Evolutionary conservation across 2,797 vertebrate genomes (phyloP), one percentile per base, ranked within the genome.

Genomic region (Cheracebus regulus): DNA sequence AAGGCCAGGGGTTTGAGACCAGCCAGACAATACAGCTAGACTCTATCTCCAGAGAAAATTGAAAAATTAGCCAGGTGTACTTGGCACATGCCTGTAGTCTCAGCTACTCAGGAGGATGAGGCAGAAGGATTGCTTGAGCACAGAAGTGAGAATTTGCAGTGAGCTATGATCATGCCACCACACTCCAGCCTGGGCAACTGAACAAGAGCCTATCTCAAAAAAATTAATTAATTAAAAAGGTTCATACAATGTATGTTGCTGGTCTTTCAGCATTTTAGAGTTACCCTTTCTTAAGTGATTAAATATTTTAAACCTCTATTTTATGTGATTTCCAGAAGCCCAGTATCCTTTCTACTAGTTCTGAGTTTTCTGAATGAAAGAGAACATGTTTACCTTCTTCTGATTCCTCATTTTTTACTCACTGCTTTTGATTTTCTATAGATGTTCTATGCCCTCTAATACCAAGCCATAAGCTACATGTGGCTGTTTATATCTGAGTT

Each of bases 301-400:
- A 78, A 58, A 44, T 91, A 87, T 30, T 70, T 94, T 76, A 83
- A 95, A 30, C 2, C 84, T 90, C 61, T 48, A 70, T 88, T 90
- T 94, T 50, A 82, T 64, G 33, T 64, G 52, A 79, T 67, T 95
- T 79, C 41, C 48, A 95, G 41, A 95, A 88, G 36, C 72, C 58
- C 36, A 19, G n/a, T 36, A 6, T 4, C 50, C 11, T 46, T 24
- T 81, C 7, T 81, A 67, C n/a, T 72, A 76, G 39, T 72, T 91
- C 52, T 90, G 82, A 83, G 44, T 81, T 87, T 97, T 96, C 82
- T 82, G 67, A 94, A 36, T 83, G 61, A 84, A 52, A 75, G 24
- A 75, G 26, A 86, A 83, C 70, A 76, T 48, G 4, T 24, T 57
- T 50, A 46, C n/a, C 64, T 46, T 93, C 64, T 93, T 92, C 17